Conservation (phyloP, 92 coral and sea anemone genomes). For the Muricea muricata region DNA sequence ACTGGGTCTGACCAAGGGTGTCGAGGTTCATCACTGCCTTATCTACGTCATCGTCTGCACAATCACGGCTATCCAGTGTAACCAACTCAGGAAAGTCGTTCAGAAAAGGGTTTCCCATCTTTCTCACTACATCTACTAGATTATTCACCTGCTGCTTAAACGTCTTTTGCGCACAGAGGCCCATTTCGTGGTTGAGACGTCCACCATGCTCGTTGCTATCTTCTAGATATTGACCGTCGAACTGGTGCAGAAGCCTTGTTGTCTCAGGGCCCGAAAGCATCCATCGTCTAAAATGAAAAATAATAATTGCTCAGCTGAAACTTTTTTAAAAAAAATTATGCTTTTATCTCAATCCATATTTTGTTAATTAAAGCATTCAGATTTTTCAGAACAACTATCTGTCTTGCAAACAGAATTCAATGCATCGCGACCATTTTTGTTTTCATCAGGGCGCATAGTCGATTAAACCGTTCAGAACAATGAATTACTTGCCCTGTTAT, state of each 20-base stretch:
- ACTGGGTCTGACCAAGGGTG: constrained; percentile 64
- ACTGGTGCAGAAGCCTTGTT: constrained; percentile 54
- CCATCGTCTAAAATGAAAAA: constrained; percentile 54
- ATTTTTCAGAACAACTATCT: constrained; percentile 38
- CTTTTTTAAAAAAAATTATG: background rate
- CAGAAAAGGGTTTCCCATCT: constrained; percentile 74
- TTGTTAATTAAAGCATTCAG: constrained; percentile 39
- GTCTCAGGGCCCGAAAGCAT: constrained; percentile 75
- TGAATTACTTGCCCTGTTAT: constrained; percentile 13
- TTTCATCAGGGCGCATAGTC: background rate
- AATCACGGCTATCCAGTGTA: constrained; percentile 66
- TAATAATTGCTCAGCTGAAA: constrained; percentile 12
- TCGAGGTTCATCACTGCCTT: constrained; percentile 44
- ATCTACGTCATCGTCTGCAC: constrained; percentile 61
- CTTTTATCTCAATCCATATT: constrained; percentile 32
- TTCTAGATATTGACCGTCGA: constrained; percentile 48
- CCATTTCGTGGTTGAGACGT: constrained; percentile 59
- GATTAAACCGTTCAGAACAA: constrained; percentile 15
- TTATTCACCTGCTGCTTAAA: constrained; percentile 59
- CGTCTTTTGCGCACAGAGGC: constrained; percentile 58
- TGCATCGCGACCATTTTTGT: constrained; percentile 20
- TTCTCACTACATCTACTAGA: constrained; percentile 59
- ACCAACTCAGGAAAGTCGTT: constrained; percentile 71
- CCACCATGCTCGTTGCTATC: constrained; percentile 34
- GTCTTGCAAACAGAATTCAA: constrained; percentile 31